Evolutionary conservation across 2,113 vertebrate species (phyloP), one percentile per base, ranked within the genome.

Genomic region (Paralichthys olivaceus): DNA sequence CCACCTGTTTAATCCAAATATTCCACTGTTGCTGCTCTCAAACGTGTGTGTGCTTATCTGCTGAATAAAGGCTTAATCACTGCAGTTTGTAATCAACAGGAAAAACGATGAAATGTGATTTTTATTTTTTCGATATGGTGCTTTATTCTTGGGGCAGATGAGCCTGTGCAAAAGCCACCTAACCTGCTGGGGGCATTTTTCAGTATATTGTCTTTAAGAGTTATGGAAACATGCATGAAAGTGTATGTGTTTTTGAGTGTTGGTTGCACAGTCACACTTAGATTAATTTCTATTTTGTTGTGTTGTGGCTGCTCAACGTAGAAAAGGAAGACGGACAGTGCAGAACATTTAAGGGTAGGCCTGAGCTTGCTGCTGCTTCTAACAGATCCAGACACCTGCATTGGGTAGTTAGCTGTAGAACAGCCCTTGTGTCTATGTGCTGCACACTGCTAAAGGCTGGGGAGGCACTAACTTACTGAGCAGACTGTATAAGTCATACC

Each of bases 311-410:
- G 45, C 56, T 72, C 26, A 32, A 54, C 5, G 19, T 84, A 89
- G 90, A 90, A 90, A 71, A 86, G 87, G 83, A 91, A 75, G 81
- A 57, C 47, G 12, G 79, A 85, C 12, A 56, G 68, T 60, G 28
- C 75, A 14, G 85, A 86, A 5, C 53, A 9, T 0, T 17, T 74
- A 8, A 43, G 78, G 80, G 84, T 88, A 81, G 23, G 86, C 55
- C 70, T 68, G 56, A 62, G 28, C 53, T 53, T 3, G 4, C 37
- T 69, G 63, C 55, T 61, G 75, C 26, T 69, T 11, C 53, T 9
- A 53, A 2, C 49, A 53, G 49, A 53, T 7, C 43, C 43, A 17
- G 43, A 47, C 43, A 1, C 49, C 19, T 49, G 47, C 15, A 49
- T 17, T 53, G 22, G 25, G 26, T 57, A 57, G 28, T 69, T 75